A percentile compares a stretch with the other conserved stretches of the same genome.
Conservation (phyloP, 1,140 invertebrate genomes). For the Ericerus pela region DNA sequence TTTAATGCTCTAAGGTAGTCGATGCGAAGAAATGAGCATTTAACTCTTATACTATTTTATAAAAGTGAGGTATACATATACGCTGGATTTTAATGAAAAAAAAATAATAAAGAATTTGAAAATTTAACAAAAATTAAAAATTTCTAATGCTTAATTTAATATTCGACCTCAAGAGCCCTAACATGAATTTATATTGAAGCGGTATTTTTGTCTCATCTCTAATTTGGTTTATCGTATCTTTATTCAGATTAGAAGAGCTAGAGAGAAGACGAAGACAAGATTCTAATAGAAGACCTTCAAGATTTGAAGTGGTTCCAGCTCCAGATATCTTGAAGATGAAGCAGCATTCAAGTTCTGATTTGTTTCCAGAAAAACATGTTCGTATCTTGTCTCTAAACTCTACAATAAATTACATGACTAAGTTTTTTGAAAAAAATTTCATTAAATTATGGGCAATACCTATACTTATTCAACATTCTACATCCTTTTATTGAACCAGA, state of each 20-base stretch:
- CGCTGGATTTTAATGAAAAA: too few relatives aligned
- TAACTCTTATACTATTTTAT: too few relatives aligned
- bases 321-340: constrained; percentile 43
- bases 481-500: too few relatives aligned
- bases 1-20: too few relatives aligned
- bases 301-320: constrained; percentile 56
- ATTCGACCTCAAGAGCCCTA: background rate
- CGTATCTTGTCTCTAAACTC: too few relatives aligned
- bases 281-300: constrained; percentile 42
- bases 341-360: constrained; percentile 22
- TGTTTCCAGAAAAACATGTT: background rate
- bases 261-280: constrained; percentile 30
- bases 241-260: constrained; percentile 34
- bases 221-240: constrained; percentile 8
- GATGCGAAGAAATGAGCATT: too few relatives aligned
- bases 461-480: background rate
- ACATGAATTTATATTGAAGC: background rate
- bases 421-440: too few relatives aligned
- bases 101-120: background rate
- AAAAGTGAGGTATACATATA: too few relatives aligned
- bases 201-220: background rate
- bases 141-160: background rate
- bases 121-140: background rate
- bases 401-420: too few relatives aligned
- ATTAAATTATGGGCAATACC: too few relatives aligned